These are phyloP conservation scores for Mormoops blainvillei DNA, from an alignment of 2,113 vertebrate species.

Conservation along the genomic window DNA sequence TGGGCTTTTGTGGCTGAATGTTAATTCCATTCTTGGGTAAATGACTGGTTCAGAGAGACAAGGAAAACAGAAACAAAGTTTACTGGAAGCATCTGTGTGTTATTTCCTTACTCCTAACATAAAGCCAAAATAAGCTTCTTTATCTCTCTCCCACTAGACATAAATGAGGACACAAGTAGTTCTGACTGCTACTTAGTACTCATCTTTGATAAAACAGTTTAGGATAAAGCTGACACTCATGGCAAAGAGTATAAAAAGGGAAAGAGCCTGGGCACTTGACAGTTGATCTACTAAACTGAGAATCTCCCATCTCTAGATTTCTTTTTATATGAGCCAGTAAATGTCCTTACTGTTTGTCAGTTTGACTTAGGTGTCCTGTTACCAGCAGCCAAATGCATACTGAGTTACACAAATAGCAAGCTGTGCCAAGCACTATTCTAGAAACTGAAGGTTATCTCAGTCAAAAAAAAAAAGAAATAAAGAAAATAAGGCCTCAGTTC, in stretches of 20 bases:
- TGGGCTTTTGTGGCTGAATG: not conserved
- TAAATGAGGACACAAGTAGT: not conserved
- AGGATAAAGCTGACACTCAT: not conserved
- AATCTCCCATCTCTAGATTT: not conserved
- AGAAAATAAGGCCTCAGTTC: not conserved
- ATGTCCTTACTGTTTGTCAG: not conserved
- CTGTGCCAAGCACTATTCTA: not conserved
- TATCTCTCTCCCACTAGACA: not conserved
- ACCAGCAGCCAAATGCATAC: not conserved
- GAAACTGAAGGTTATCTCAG: not conserved
- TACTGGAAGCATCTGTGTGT: not conserved
- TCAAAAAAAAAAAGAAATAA: not conserved
- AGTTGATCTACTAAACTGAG: not conserved
- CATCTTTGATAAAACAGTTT: not conserved
- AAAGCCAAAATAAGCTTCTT: not conserved
- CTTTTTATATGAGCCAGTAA: not conserved
- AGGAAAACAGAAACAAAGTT: slow-evolving; percentile 7
- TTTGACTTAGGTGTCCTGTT: not conserved
- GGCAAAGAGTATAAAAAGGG: not conserved
- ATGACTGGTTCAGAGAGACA: not conserved
- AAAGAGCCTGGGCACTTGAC: not conserved
- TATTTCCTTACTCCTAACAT: not conserved
- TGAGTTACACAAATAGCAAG: not conserved
- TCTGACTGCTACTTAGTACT: not conserved
- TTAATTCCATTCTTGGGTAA: not conserved